Evolutionary conservation across 2,797 vertebrate species (phyloP), one percentile per base, ranked within the genome.

Genomic region (Uromys caudimaculatus): DNA sequence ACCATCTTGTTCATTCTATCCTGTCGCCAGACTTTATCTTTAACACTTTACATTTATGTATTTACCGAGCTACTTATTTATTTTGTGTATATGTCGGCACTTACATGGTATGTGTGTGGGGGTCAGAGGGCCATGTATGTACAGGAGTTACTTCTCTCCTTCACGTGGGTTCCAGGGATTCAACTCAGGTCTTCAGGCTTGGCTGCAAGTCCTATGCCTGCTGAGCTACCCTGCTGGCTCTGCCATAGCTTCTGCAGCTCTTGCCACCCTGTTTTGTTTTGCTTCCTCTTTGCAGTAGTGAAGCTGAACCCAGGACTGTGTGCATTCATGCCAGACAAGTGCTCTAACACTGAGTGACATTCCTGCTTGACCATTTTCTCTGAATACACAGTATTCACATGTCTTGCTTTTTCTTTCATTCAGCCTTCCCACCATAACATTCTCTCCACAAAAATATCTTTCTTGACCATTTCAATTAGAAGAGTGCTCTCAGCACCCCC

Each of bases 381-480:
- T 62, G 83, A 94, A 91, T 1, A 95, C 29, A 95, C 7, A 94
- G 83, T 71, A 64, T 47, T 95, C 9, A 44, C 16, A 91, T 58
- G 64, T 16, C 69, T 89, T 87, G 23, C 52, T 81, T 23, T 62
- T 91, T 76, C 38, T 38, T 24, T 86, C 62, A 77, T 62, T 95
- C 38, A 87, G 73, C 7, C 64, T 82, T 86, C 77, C 29, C 54
- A 4, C 10, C 14, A 35, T 52, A 89, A 78, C 91, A 32, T 56
- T 83, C 78, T 78, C 29, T 52, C 50, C 89, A 92, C 64, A 95
- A 69, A 81, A 83, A 88, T 27, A 54, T 10, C 16, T 76, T 91
- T 52, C 52, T 87, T 54, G 79, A 87, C 56, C 10, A 79, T 73
- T 76, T 47, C 77, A 84, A 71, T 77, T 94, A 95, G 82, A 96